Evolutionary conservation across 2,113 vertebrate genomes (phyloP), one percentile per base, ranked within the genome.

Genomic region (Aphyosemion australe): DNA sequence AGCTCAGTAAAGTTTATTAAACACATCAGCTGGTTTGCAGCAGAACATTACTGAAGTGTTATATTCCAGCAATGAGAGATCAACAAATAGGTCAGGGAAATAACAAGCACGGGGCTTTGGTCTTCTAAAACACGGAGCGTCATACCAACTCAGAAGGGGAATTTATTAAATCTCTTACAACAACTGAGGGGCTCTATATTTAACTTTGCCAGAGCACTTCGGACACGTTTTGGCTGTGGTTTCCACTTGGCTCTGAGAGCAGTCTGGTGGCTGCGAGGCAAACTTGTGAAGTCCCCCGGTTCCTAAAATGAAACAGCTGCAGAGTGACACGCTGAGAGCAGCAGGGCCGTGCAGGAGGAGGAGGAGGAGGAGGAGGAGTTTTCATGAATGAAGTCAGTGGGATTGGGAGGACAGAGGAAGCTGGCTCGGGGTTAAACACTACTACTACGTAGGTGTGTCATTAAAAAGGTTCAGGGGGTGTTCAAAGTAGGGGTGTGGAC

Each of bases 301-400:
- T 79, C 74, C 89, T 91, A 93, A 93, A 92, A 93, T 92, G 91
- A 94, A 85, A 60, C 90, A 91, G 91, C 93, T 93, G 91, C 87
- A 88, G 84, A 88, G 83, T 83, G 85, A 88, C 82, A 86, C 55
- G 66, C 34, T 70, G 72, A 74, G 69, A 75, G 76, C 52, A 49
- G 52, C 70, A 61, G 66, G 73, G 60, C 21, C 26, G 26, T 26
- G 26, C 26, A 26, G 58, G 63, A 69, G 64, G 63, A 37, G 34
- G 5, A 37, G 34, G 34, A 37, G 34, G 41, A 42, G 41, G 74
- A 80, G 83, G 87, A 74, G 83, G 84, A 82, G 82, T 86, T 90
- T 90, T 90, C 88, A 90, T 92, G 87, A 91, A 91, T 89, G 86
- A 90, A 90, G 81, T 86, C 79, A 87, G 79, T 55, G 65, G 72